Percentiles rank a stretch among this genome's conserved stretches.
phyloP scores from a whole-genome alignment of 1,140 invertebrate genomes.

The Trachymyrmex septentrionalis region DNA sequence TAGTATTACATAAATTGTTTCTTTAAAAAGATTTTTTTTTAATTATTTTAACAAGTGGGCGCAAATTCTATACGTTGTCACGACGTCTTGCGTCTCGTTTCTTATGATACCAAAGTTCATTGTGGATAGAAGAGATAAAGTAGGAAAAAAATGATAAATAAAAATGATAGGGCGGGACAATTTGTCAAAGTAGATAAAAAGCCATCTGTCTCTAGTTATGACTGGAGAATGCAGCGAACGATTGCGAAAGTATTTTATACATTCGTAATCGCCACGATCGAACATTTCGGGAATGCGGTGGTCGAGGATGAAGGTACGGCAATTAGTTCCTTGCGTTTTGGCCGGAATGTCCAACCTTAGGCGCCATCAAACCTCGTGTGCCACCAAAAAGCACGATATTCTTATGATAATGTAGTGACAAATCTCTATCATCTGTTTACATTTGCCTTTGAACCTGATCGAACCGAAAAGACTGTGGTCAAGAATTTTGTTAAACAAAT shows the following conservation, averaged over 20 bases:
- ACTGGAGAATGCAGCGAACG: slow-evolving; percentile 64
- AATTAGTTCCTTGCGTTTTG: slow-evolving; percentile 71
- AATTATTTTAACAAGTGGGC: background rate
- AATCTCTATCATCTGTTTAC: slow-evolving; percentile 34
- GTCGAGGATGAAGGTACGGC: slow-evolving; percentile 63
- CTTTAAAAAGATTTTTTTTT: background rate
- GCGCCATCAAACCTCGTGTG: background rate
- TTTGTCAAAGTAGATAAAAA: slow-evolving; percentile 68
- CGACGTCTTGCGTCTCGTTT: background rate
- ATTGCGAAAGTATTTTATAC: slow-evolving; percentile 70
- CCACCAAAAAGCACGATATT: slow-evolving; percentile 46
- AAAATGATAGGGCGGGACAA: slow-evolving; percentile 35
- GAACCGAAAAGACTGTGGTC: background rate
- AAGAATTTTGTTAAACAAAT: background rate
- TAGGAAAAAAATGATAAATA: background rate
- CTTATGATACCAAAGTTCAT: background rate
- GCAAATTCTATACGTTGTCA: background rate
- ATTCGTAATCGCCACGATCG: slow-evolving; percentile 70
- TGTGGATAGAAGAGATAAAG: background rate
- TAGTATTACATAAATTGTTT: background rate
- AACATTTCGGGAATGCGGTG: slow-evolving; percentile 72
- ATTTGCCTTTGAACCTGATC: no score
- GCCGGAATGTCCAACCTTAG: slow-evolving; percentile 45
- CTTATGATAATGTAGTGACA: slow-evolving; percentile 34
- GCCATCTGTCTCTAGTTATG: slow-evolving; percentile 60